Conservation (phyloP, 2,797 vertebrate genomes). For the Propithecus deckenii region DNA sequence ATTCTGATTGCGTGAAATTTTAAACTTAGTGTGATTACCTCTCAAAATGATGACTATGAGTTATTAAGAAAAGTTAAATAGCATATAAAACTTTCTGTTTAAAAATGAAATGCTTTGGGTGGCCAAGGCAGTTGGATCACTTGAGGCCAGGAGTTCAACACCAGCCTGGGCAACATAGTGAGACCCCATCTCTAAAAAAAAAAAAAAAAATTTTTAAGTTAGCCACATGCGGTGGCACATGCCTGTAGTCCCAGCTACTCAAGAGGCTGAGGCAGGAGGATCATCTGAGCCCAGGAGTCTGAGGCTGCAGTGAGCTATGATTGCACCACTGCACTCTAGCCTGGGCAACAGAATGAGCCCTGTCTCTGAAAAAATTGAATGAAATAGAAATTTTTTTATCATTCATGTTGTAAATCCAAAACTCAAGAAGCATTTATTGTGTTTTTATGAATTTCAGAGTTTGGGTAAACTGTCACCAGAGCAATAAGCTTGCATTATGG, state of each 20-base stretch:
- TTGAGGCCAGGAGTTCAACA: background rate
- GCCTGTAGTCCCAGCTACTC: background rate
- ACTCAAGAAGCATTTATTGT: background rate
- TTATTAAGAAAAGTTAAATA: background rate
- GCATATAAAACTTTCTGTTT: slow-evolving; percentile 3
- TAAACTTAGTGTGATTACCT: background rate
- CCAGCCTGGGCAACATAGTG: background rate
- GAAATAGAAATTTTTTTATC: background rate
- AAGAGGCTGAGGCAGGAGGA: background rate
- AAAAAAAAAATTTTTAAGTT: background rate
- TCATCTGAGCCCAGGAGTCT: background rate
- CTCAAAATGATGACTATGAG: background rate
- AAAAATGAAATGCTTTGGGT: slow-evolving; percentile 4
- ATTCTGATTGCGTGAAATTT: background rate
- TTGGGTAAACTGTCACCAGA: background rate
- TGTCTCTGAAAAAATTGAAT: background rate
- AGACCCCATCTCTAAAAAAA: background rate
- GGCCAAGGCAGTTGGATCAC: background rate
- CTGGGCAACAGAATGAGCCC: background rate
- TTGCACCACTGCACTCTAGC: background rate
- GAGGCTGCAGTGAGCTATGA: background rate
- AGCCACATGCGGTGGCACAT: no score
- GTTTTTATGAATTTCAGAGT: background rate
- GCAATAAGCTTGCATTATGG: background rate
- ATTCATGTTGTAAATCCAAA: background rate